Base-by-base conservation (phyloP, 2,113 vertebrate genomes). In the Atlantisia rogersi region DNA sequence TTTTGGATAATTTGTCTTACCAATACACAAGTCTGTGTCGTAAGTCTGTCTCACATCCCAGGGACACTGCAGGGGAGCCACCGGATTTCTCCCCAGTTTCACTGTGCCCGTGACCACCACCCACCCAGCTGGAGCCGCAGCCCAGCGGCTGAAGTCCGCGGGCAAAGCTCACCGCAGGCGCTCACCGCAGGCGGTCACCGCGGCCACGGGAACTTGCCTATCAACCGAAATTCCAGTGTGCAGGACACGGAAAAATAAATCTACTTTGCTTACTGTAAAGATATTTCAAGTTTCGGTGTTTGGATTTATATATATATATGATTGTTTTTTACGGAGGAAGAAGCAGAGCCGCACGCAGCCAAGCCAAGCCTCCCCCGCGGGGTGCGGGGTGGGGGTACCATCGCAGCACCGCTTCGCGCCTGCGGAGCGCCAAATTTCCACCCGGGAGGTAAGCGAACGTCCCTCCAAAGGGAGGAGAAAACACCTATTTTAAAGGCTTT, bases 131-230 rank as follows among this genome's bases (percentile, higher is more conserved):
- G 11, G 5, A 39, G 35, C 10, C 37, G n/a, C 37, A 7, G 16
- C 40, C 67, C 5, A 37, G 19, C 1, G 9, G 12, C 59, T 37
- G 10, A 16, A 24, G 40, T 2, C 29, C 10, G 5, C 0, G 18
- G 67, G 22, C 40, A 35, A 59, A 70, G 50, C 15, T n/a, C 62
- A 31, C 28, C 31, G 39, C 42, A 17, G n/a, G 29, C 2, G 1
- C 16, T 21, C n/a, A 8, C 0, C 35, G 39, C 42, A 17, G n/a
- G 29, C 2, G 1, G 19, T 21, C n/a, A 8, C 0, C 35, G 39
- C 1, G 1, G 35, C 29, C 2, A 17, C 0, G 1, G 39, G 21
- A 1, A 18, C 14, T 29, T 55, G 19, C 6, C 11, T 2, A 22
- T 15, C 14, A 68, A 50, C 14, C 21, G 10, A 39, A 37, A 44